These are phyloP conservation scores for Anthophora plumipes DNA, from an alignment of 2,888 invertebrate species.

Conservation along the genomic window DNA sequence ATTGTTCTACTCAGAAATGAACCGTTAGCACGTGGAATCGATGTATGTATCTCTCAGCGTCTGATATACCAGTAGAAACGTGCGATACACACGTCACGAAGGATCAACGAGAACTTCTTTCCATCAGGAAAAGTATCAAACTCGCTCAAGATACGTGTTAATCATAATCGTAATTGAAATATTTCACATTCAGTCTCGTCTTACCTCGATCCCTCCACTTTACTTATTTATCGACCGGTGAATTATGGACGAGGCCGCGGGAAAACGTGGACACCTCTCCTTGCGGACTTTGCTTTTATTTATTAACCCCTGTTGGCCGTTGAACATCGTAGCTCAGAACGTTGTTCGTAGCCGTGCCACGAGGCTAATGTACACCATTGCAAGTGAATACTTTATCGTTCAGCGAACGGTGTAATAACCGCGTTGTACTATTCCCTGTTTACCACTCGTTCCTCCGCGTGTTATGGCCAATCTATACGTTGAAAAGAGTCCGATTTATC, in stretches of 20 bases:
- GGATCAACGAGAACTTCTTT: too few relatives aligned
- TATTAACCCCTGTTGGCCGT: conserved; percentile 49
- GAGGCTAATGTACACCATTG: conserved; percentile 29
- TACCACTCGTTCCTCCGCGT: conserved; percentile 13
- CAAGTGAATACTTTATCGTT: conserved; percentile 50
- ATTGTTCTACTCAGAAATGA: conserved; percentile 53
- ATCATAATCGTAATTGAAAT: conserved; percentile 55
- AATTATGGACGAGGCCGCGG: conserved; percentile 49
- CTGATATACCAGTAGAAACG: conserved; percentile 57
- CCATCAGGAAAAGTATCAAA: neutral
- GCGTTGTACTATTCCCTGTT: conserved; percentile 44
- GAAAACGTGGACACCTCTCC: conserved; percentile 50
- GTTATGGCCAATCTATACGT: neutral
- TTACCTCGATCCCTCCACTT: neutral
- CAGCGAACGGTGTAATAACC: conserved; percentile 23
- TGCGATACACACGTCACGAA: too few relatives aligned
- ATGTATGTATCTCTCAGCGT: conserved; percentile 37
- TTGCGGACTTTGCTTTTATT: conserved; percentile 37
- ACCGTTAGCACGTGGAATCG: conserved; percentile 58
- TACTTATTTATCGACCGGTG: conserved; percentile 50
- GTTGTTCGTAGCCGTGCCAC: conserved; percentile 33
- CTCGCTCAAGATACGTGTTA: conserved; percentile 34
- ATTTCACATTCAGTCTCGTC: conserved; percentile 35
- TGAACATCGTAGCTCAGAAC: conserved; percentile 49
- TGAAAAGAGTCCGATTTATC: conserved; percentile 19